These are phyloP conservation scores for Stylophora pistillata DNA, from an alignment of 64 coral and sea anemone genomes.

Conservation along the genomic window DNA sequence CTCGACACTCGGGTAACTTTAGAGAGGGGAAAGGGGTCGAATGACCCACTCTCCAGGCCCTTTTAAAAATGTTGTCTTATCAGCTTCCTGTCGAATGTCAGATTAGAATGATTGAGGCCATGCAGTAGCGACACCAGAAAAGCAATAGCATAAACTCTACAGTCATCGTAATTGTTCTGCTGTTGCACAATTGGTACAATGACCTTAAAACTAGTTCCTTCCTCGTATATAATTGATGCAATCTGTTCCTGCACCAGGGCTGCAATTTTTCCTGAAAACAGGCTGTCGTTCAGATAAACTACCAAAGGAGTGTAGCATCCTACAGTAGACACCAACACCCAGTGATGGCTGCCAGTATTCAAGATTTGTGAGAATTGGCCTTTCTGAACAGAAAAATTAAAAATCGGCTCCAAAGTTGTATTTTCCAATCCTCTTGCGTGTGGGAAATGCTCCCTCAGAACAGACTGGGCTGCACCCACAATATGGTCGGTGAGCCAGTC, in stretches of 20 bases:
- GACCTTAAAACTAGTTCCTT: neutral
- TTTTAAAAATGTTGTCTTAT: conserved; percentile 17
- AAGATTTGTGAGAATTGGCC: neutral
- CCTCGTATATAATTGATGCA: neutral
- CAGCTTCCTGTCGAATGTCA: conserved; percentile 1
- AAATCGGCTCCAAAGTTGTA: neutral
- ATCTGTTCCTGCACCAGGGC: neutral
- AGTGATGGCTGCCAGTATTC: neutral
- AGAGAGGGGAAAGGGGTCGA: neutral
- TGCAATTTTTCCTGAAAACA: neutral
- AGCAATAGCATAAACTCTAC: neutral
- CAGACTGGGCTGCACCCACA: no score
- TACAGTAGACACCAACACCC: neutral
- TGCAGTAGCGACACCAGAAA: conserved; percentile 21
- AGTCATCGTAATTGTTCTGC: neutral
- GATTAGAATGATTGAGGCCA: conserved; percentile 7
- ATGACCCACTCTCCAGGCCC: neutral
- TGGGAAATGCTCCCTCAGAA: neutral
- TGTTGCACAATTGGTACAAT: neutral
- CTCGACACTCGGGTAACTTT: neutral
- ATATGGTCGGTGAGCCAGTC: no score
- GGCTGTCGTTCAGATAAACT: neutral
- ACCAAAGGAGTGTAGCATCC: neutral
- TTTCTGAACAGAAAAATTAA: neutral
- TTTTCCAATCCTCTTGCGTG: neutral